Base-by-base conservation (phyloP, 2,888 invertebrate species). In the Plemyria rubiginata region DNA sequence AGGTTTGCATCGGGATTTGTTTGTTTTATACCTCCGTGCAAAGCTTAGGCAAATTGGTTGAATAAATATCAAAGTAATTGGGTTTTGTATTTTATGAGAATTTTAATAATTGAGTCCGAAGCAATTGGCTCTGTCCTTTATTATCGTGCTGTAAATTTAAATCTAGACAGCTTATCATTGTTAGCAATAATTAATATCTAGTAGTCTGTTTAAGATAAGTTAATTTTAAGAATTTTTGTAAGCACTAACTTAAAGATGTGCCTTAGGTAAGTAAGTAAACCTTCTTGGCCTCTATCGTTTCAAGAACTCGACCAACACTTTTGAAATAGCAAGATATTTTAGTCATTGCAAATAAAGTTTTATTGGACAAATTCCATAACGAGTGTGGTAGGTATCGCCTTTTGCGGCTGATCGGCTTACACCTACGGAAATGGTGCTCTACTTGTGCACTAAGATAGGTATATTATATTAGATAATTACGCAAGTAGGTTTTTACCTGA, bases 1-100 rank as follows among this genome's bases (percentile, higher is more conserved):
- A 58, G 65, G 67, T 68, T 68, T 60, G n/a, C 36, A 36, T 22
- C 51, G 54, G 48, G 59, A 45, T 60, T 48, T 65, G 56, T 65
- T 61, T 65, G 50, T 54, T 62, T 54, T 58, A 40, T 62, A 54
- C 29, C 50, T 49, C 16, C 22, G 28, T 40, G 36, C 54, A 28
- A 49, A 55, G 43, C 60, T 49, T 45, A 50, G 52, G 57, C 41
- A 40, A 62, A 57, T 58, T 55, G 52, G 38, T 41, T 52, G 46
- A 59, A 57, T 52, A 38, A 59, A 58, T 58, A 52, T 45, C 13
- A 61, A 41, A 54, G 50, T 43, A 45, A 59, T 54, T 51, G 29
- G 50, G 22, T 54, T 58, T 45, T 38, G 36, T 28, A 36, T 48
- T 46, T 48, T 55, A 45, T 45, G 55, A 38, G 51, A 22, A n/a